Base-by-base conservation (phyloP, 2,888 invertebrate species). In the Hanleya hanleyi region DNA sequence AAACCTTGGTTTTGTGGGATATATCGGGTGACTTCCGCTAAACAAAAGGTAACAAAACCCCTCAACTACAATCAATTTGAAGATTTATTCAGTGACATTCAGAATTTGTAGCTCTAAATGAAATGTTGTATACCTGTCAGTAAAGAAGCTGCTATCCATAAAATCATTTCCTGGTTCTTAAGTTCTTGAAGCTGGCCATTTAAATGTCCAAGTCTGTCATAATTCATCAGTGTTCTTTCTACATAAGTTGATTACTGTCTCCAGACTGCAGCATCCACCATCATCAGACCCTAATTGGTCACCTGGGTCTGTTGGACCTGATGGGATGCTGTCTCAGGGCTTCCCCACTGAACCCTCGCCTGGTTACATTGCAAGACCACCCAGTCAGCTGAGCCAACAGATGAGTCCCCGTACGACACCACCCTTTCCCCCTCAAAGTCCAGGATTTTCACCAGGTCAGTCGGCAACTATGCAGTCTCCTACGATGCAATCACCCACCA, bases 381-480 rank as follows among this genome's bases (percentile, higher is more conserved):
- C 78, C n/a, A 74, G 71, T 37, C 77, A 73, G 61, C 79, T 77
- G 35, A 76, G 77, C 33, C 81, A 77, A 26, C 71, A 71, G 57
- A 61, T 83, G 74, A 80, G 82, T 66, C 81, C 84, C 3, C 79
- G 80, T 35, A 75, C 79, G 9, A 83, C 80, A 41, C 67, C 76
- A n/a, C 49, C 47, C 49, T 66, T 71, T 32, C 66, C 49, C 35
- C 64, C 47, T 37, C 71, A 33, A 35, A 37, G 50, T 35, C 47
- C 66, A 47, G 66, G 66, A 47, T 50, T 50, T 49, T 67, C 37
- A 22, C 71, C 37, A 49, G 66, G 66, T 66, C 70, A 47, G 33
- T 38, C 67, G 37, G 71, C 71, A 71, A 67, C 51, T 33, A 64
- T 66, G 26, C 77, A 71, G 7, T 66, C 71, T 51, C 72, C 78